phyloP scores from a whole-genome alignment of 2,888 invertebrate genomes.

The Hypselothyrea guttata region DNA sequence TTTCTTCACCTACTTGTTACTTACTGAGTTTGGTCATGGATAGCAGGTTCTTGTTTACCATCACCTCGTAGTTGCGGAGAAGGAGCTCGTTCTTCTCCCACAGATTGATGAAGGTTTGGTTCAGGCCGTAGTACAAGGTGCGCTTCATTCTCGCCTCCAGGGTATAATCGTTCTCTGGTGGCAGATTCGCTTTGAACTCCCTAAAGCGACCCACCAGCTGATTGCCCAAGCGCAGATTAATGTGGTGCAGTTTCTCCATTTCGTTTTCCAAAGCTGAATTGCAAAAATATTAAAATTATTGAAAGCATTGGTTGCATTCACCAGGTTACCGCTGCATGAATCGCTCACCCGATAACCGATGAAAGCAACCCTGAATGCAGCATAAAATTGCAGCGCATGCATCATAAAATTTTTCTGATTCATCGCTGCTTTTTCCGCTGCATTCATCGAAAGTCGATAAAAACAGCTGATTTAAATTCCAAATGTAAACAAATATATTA shows the following conservation, averaged over 20 bases:
- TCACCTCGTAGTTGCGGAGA: constrained; percentile 80
- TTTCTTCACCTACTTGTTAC: constrained; percentile 50
- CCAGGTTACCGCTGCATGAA: too few relatives aligned
- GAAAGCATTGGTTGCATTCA: too few relatives aligned
- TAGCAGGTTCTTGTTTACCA: constrained; percentile 80
- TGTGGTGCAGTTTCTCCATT: constrained; percentile 80
- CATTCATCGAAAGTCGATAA: too few relatives aligned
- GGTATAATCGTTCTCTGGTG: constrained; percentile 78
- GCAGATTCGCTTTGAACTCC: constrained; percentile 76
- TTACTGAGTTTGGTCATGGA: constrained; percentile 78
- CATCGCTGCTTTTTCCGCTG: too few relatives aligned
- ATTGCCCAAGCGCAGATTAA: constrained; percentile 80
- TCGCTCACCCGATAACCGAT: too few relatives aligned
- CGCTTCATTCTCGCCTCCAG: constrained; percentile 82
- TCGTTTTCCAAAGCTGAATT: constrained; percentile 68
- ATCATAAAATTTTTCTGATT: too few relatives aligned
- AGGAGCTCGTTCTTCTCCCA: constrained; percentile 81
- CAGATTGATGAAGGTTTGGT: constrained; percentile 81
- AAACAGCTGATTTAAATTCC: too few relatives aligned
- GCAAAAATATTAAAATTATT: neutral
- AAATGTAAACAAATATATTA: too few relatives aligned
- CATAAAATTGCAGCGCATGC: too few relatives aligned
- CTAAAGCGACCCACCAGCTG: constrained; percentile 79
- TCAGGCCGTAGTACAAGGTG: constrained; percentile 80
- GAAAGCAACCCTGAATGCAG: too few relatives aligned